Conservation (phyloP, 2,888 invertebrate species). For the Erannis defoliaria region DNA sequence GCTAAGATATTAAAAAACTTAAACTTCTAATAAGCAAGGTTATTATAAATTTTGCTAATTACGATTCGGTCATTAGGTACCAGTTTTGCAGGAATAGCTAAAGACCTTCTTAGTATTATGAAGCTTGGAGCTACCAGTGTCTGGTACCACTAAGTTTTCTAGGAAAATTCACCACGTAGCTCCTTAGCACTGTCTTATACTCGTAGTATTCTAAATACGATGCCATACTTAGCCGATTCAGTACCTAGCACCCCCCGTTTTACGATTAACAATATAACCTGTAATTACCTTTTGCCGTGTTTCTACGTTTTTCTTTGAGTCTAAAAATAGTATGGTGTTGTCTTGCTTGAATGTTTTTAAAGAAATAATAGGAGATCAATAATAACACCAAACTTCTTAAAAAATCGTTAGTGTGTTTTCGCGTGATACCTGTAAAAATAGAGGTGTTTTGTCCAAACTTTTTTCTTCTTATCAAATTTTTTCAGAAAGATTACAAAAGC, state of each 20-base stretch:
- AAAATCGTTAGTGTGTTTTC: too few relatives aligned
- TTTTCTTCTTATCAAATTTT: too few relatives aligned
- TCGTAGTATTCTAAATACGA: not conserved
- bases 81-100: constrained; percentile 49
- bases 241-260: constrained; percentile 43
- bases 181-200: constrained; percentile 10
- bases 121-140: constrained; percentile 60
- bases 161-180: constrained; percentile 52
- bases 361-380: too few relatives aligned
- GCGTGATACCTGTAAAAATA: too few relatives aligned
- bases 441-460: too few relatives aligned
- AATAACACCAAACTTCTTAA: too few relatives aligned
- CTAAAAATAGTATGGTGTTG: too few relatives aligned
- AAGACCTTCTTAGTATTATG: constrained; percentile 45
- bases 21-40: constrained; percentile 21
- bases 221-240: constrained; percentile 16
- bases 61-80: constrained; percentile 65
- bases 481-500: too few relatives aligned
- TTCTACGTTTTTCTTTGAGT: too few relatives aligned
- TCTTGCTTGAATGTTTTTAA: too few relatives aligned
- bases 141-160: constrained; percentile 69
- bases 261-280: too few relatives aligned
- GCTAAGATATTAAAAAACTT: constrained; percentile 6
- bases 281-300: too few relatives aligned
- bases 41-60: constrained; percentile 53